Evolutionary conservation across 2,888 invertebrate genomes (phyloP), one percentile per base, ranked within the genome.

Genomic region (Endotricha flammealis): DNA sequence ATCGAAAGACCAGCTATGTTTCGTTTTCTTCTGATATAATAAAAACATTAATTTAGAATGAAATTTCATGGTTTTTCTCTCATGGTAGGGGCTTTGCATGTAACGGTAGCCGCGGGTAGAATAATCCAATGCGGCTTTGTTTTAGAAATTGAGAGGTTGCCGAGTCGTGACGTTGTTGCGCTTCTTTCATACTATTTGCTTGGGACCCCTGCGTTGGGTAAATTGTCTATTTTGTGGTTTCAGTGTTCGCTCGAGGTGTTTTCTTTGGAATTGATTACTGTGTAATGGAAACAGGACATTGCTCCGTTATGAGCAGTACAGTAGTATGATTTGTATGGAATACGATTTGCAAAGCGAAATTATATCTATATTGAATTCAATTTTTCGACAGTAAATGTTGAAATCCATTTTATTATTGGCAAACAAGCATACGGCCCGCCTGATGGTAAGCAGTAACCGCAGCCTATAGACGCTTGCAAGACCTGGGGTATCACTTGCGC

Each of bases 111-210:
- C 42, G 51, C 59, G 53, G 58, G 57, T 64, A 62, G 78, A 74
- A 74, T 78, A 79, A 78, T 81, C 74, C 68, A 67, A 67, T 62
- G 60, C 63, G 60, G 72, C 76, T 83, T 82, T 79, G 83, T 80
- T 78, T 81, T 74, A 67, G 74, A 75, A 80, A 83, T 83, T 78
- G 83, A 80, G 78, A 75, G 76, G 77, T 77, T 67, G 60, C 53
- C 32, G 32, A 49, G 45, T 82, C 81, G 82, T 82, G 81, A 79
- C 64, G 71, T 57, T 48, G 49, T 53, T 67, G 69, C 52, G 69
- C 71, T 67, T 76, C 74, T 71, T 78, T 72, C 58, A n/a, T 27
- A 8, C 39, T 36, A 46, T 41, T 40, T 38, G 36, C 46, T 20
- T 40, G 38, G 42, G 57, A 62, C 58, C 61, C 58, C 60, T 60